Evolutionary conservation across 2,888 invertebrate genomes (phyloP).

Genomic region (Dicranocentrus wangi): DNA sequence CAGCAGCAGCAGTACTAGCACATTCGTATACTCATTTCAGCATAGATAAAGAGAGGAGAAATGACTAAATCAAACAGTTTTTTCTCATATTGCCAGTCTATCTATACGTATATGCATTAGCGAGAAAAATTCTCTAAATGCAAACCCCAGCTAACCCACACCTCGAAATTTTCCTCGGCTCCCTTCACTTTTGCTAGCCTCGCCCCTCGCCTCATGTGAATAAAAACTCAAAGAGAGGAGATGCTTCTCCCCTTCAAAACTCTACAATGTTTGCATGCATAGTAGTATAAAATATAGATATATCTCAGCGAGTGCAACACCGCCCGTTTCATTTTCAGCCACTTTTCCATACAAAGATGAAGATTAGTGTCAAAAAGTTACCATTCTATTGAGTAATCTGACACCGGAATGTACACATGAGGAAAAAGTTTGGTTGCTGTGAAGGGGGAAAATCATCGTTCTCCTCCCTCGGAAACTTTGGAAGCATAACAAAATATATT

Average conservation of each 20-base stretch:
- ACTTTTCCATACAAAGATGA: conserved; percentile 39
- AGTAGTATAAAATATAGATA: conserved; percentile 12
- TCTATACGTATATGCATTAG: not conserved
- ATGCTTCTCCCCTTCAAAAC: conserved; percentile 9
- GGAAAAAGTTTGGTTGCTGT: conserved; percentile 30
- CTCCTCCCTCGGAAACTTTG: not conserved
- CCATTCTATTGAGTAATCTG: conserved; percentile 59
- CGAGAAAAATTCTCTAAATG: too few relatives aligned
- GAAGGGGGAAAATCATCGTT: conserved; percentile 15
- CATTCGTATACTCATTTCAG: not conserved
- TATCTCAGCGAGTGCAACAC: not conserved
- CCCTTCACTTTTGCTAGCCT: too few relatives aligned
- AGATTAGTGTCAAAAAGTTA: conserved; percentile 59
- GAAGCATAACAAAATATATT: too few relatives aligned
- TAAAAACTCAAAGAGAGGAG: not conserved
- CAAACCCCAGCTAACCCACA: too few relatives aligned
- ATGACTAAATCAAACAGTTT: conserved; percentile 13
- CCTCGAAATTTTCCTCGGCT: too few relatives aligned
- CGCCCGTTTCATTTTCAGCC: conserved; percentile 39
- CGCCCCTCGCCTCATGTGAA: not conserved
- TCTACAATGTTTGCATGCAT: not conserved
- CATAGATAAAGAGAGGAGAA: not conserved
- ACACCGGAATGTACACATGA: conserved; percentile 46
- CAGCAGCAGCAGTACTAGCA: not conserved
- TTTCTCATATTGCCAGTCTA: not conserved